Evolutionary conservation across 2,113 vertebrate species (phyloP), one percentile per base, ranked within the genome.

Genomic region (Tenrec ecaudatus): DNA sequence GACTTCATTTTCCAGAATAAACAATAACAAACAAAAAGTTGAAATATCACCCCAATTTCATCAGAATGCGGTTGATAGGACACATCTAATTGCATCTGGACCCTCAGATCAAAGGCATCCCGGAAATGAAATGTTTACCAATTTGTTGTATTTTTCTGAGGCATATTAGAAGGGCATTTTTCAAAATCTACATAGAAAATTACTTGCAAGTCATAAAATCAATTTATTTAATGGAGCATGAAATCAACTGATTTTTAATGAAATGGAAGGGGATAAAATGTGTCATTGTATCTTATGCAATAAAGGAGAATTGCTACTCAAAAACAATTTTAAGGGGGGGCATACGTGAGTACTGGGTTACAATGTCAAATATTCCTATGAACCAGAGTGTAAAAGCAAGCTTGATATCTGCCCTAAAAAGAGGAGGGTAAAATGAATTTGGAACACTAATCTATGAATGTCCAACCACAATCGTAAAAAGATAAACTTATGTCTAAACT

Each of bases 211-310:
- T 96, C 73, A 92, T 91, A 93, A 92, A 93, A 77, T 89, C 89
- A 90, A 69, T 96, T 94, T 92, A 85, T 94, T 89, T 94, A 95
- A 95, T 95, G 43, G 19, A 29, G 40, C 78, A 68, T 87, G 57
- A 94, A 95, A 91, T 92, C 53, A 92, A 92, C 19, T 78, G 73
- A 90, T 81, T 91, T 94, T 96, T 96, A 95, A 93, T 91, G 81
- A 92, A 96, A 86, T 89, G 27, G 15, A 89, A 90, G 66, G 85
- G 43, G 71, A 87, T 84, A 47, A 47, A 87, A 89, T 84, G 64
- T 38, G 87, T 89, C n/a, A 64, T 68, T 62, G 17, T 36, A 79
- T 81, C 43, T 25, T 87, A 53, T 78, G 31, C 40, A 84, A 19
- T 79, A 92, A 86, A 80, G 29, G 23, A 93, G 9, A 33, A 90